Evolutionary conservation across 2,888 invertebrate genomes (phyloP), one percentile per base, ranked within the genome.

Genomic region (Dusona sp.): DNA sequence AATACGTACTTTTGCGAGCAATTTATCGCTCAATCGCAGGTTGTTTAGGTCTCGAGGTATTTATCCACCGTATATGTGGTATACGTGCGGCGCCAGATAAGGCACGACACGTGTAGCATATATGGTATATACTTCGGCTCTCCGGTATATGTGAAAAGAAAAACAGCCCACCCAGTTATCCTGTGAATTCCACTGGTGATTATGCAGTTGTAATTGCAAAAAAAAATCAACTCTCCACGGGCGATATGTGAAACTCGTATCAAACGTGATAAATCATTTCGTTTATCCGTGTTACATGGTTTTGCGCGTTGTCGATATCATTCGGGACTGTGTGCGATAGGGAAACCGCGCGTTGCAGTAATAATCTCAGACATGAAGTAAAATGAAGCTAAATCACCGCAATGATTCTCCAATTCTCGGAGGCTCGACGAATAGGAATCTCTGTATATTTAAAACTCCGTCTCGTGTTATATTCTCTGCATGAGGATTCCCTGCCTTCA

Each of bases 11-110:
- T 87, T 88, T 88, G 82, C 86, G 29, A 84, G 84, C 83, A 85
- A 89, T 89, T 89, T 89, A 89, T 89, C 86, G 87, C 88, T 89
- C 85, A 88, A 89, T 89, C 89, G 86, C 86, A 83, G 87, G 87
- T 87, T 87, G 84, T 84, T 84, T 84, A 64, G 79, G 74, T 65
- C 87, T 75, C 36, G 22, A 13, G 33, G 64, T 48, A 22, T n/a
- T 36, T 51, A 38, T 51, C 33, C 36, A 33, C 64, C 29, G 38
- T 73, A 65, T 78, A 61, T 74, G 64, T 42, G 78, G 25, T 36
- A 70, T 68, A 77, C 80, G 75, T 67, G 80, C 81, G 86, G 84
- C 86, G 84, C 84, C 84, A 82, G 84, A 81, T 81, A 83, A 86
- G 80, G 64, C 81, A 72, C 80, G 67, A 68, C 86, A 77, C 75